Conservation (phyloP, 2,888 invertebrate species). For the Sarcophaga rosellei region DNA sequence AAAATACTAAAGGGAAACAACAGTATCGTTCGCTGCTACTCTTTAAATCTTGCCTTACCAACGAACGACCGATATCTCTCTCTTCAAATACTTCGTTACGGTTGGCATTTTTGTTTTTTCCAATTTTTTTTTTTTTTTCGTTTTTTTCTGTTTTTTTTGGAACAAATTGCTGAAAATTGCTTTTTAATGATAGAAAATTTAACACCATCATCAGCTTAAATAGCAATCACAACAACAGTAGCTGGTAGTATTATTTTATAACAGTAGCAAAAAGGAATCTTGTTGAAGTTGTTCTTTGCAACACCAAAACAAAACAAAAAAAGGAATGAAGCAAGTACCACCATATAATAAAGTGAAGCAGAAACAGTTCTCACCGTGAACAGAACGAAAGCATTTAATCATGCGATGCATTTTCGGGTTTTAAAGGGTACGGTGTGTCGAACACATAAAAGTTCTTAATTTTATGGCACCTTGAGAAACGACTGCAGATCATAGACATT, state of each 20-base stretch:
- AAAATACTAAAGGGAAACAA: not conserved
- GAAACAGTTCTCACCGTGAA: too few relatives aligned
- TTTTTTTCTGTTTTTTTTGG: conserved; percentile 24
- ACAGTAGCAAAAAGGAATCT: conserved; percentile 21
- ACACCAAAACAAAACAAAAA: not conserved
- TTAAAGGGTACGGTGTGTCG: too few relatives aligned
- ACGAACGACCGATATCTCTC: conserved; percentile 21
- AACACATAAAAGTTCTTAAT: too few relatives aligned
- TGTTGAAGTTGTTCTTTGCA: not conserved
- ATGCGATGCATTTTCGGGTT: too few relatives aligned
- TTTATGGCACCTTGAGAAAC: too few relatives aligned
- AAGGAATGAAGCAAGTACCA: not conserved
- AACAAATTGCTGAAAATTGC: conserved; percentile 70
- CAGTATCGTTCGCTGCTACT: not conserved
- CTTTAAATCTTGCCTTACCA: conserved; percentile 43
- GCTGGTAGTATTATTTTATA: not conserved
- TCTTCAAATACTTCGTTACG: conserved; percentile 15
- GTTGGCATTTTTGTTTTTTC: not conserved
- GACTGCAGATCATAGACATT: too few relatives aligned
- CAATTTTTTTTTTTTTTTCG: too few relatives aligned
- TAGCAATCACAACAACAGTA: conserved; percentile 48
- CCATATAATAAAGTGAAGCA: too few relatives aligned
- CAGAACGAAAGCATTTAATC: too few relatives aligned
- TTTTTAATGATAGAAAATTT: conserved; percentile 70
- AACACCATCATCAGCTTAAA: conserved; percentile 59